Conservation (phyloP, 2,797 vertebrate genomes). For the Lithobates pipiens region DNA sequence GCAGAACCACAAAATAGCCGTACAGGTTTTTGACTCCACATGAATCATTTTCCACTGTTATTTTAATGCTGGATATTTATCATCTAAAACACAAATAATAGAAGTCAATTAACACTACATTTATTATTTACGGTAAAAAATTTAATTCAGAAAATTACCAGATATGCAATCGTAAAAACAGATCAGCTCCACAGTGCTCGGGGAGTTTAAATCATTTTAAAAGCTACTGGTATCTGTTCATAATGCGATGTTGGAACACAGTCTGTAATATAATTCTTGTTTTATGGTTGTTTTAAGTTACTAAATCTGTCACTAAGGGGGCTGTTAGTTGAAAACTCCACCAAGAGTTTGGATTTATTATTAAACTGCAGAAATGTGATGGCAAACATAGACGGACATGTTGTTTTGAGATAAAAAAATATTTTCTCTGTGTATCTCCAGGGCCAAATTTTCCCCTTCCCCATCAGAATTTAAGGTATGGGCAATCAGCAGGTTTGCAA, state of each 20-base stretch:
- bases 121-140: slow-evolving; percentile 11
- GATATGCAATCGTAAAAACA: background rate
- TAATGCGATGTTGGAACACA: background rate
- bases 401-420: background rate
- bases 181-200: background rate
- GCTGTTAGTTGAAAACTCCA: background rate
- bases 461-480: background rate
- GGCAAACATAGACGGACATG: background rate
- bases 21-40: slow-evolving; percentile 19
- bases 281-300: slow-evolving; percentile 1
- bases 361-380: background rate
- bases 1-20: slow-evolving; percentile 20
- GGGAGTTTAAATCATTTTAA: slow-evolving; percentile 10
- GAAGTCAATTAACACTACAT: slow-evolving; percentile 8
- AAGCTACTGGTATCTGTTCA: background rate
- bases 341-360: slow-evolving; percentile 8
- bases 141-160: background rate
- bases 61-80: background rate
- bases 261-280: background rate
- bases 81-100: slow-evolving; percentile 3
- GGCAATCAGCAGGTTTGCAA: background rate
- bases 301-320: background rate
- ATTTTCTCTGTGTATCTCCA: background rate
- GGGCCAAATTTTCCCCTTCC: background rate
- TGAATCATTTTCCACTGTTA: background rate